Base-by-base conservation (phyloP, 2,888 invertebrate genomes). In the Iselma pallidipennis region DNA sequence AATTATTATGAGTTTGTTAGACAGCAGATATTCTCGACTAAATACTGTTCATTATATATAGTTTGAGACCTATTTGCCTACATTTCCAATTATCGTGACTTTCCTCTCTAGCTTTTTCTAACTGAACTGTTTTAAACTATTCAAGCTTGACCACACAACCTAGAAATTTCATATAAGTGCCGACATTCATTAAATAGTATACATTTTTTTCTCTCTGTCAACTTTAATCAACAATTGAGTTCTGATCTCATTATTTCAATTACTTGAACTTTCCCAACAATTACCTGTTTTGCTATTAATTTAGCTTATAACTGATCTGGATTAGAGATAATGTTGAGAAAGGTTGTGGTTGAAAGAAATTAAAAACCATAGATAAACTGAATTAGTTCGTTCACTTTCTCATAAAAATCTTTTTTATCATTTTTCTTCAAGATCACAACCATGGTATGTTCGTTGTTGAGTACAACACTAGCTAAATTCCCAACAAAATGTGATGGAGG, bases 401-500 rank as follows among this genome's bases (percentile, higher is more conserved):
- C 3, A 25, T 6, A 6, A n/a, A n/a, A n/a, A 37, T 37, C 42
- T 16, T 14, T 37, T 23, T 45, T 45, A 16, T 16, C 10, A 45
- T 21, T 56, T 51, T 54, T 65, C 66, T 76, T 76, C 16, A 72
- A 79, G 78, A 69, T 76, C 62, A 62, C 71, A 55, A 72, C 75
- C 59, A 66, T 75, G 65, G 55, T 75, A 51, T 71, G 66, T 58
- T 68, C 71, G 25, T 55, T 71, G 58, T 60, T 71, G 49, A 67
- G 66, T 48, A 63, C 66, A 55, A 70, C 74, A 21, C 66, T 74
- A 65, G 71, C 76, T 9, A 78, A 77, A 71, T 66, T 76, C 45
- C 68, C 79, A 23, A 70, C 75, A 57, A 76, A 84, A 76, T 87
- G 87, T 76, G 85, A 87, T 77, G 85, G 85, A 62, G 88, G 89